Conservation (phyloP, 2,888 invertebrate genomes). For the Apodemia duryi region DNA sequence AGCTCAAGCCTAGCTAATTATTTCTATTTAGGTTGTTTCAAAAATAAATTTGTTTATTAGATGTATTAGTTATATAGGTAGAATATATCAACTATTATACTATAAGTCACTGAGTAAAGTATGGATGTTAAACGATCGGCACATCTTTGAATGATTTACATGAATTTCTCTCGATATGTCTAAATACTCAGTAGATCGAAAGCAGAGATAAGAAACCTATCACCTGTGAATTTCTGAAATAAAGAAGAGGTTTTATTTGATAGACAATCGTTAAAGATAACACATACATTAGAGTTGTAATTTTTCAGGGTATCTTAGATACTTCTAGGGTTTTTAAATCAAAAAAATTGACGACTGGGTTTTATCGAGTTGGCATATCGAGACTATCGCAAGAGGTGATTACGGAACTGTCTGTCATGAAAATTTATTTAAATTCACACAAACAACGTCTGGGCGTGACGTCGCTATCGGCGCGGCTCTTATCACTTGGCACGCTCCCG, state of each 20-base stretch:
- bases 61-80: no score
- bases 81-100: no score
- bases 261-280: not conserved
- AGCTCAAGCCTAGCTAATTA: no score
- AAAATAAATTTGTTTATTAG: no score
- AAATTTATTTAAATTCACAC: slow-evolving; percentile 80
- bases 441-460: slow-evolving; percentile 80
- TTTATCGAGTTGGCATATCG: slow-evolving; percentile 64
- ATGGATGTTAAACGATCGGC: no score
- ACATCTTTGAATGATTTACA: no score
- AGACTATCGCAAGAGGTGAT: slow-evolving; percentile 70
- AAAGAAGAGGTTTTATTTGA: not conserved
- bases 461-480: slow-evolving; percentile 78
- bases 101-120: no score
- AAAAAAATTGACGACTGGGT: slow-evolving; percentile 33
- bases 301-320: not conserved
- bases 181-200: no score
- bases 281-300: not conserved
- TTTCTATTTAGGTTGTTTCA: no score
- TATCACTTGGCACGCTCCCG: slow-evolving; percentile 79
- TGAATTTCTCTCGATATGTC: no score
- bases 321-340: slow-evolving; percentile 22
- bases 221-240: not conserved
- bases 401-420: slow-evolving; percentile 79
- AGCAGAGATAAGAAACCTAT: not conserved